A percentile compares a stretch with the other conserved stretches of the same genome.
phyloP scores from a whole-genome alignment of 2,113 vertebrate species.

The Gobio gobio region DNA sequence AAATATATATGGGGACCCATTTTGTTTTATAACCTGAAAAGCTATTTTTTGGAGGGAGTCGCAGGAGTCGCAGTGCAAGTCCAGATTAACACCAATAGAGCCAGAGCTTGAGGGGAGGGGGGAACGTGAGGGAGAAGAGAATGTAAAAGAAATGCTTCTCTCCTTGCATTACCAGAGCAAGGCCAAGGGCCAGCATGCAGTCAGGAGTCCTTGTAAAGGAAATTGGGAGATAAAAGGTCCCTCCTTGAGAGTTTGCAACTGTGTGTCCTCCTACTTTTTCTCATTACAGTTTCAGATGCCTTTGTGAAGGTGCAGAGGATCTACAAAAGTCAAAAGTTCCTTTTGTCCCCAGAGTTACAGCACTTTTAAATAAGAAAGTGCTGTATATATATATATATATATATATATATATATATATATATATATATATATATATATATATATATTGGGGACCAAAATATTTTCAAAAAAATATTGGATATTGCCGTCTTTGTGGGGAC shows the following conservation, averaged over 20 bases:
- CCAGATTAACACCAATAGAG: background rate
- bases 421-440: too few relatives aligned
- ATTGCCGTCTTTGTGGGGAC: too few relatives aligned
- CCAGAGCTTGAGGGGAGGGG: background rate
- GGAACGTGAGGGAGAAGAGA: background rate
- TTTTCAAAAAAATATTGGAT: too few relatives aligned
- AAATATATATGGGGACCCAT: constrained; percentile 43
- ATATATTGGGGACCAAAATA: too few relatives aligned
- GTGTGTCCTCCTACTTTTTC: constrained; percentile 41
- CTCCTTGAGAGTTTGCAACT: constrained; percentile 38
- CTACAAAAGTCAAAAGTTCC: constrained; percentile 49
- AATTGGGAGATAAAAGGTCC: constrained; percentile 36
- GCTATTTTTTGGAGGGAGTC: background rate
- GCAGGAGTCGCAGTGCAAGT: background rate
- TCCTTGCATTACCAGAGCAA: constrained; percentile 39
- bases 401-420: background rate
- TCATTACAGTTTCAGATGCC: constrained; percentile 44
- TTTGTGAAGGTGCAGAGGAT: constrained; percentile 49
- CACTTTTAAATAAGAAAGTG: constrained; percentile 31
- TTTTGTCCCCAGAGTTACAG: constrained; percentile 36
- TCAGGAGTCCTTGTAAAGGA: constrained; percentile 42
- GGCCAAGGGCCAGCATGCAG: constrained; percentile 36
- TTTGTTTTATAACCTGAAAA: constrained; percentile 11
- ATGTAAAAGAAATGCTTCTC: background rate
- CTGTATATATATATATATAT: background rate